phyloP scores from a whole-genome alignment of 2,797 vertebrate species.

The Dendrocincla fuliginosa region DNA sequence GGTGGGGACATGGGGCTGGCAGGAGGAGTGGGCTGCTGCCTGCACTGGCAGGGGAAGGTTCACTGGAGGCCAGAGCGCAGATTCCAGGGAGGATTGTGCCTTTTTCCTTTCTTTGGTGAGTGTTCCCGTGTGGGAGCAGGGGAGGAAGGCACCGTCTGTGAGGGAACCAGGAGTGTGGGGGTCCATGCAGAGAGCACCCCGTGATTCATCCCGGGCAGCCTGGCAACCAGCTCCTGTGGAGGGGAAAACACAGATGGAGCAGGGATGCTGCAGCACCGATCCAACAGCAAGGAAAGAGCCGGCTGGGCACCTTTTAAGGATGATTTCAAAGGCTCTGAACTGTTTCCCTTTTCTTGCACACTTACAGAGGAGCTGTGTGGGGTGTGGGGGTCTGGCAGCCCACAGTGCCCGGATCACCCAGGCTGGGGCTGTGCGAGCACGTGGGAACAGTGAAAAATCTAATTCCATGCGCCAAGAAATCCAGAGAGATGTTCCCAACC shows the following conservation, averaged over 20 bases:
- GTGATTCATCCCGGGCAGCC: conserved; percentile 1
- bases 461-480: fast-evolving
- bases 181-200: background rate
- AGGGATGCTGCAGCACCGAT: background rate
- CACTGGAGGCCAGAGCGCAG: fast-evolving
- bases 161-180: background rate
- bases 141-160: background rate
- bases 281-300: background rate
- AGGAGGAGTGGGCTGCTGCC: background rate
- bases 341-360: background rate
- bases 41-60: background rate
- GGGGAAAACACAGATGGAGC: conserved; percentile 4
- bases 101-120: background rate
- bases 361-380: fast-evolving
- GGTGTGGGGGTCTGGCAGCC: background rate
- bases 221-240: background rate
- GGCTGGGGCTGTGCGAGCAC: fast-evolving
- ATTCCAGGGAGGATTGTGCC: background rate
- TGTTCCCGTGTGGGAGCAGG: fast-evolving
- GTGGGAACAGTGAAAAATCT: fast-evolving
- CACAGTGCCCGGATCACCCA: fast-evolving
- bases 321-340: background rate
- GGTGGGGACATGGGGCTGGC: background rate
- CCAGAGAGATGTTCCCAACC: background rate
- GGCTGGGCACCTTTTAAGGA: background rate